Evolutionary conservation across 2,113 vertebrate genomes (phyloP), one percentile per base, ranked within the genome.

Genomic region (Tyto alba): DNA sequence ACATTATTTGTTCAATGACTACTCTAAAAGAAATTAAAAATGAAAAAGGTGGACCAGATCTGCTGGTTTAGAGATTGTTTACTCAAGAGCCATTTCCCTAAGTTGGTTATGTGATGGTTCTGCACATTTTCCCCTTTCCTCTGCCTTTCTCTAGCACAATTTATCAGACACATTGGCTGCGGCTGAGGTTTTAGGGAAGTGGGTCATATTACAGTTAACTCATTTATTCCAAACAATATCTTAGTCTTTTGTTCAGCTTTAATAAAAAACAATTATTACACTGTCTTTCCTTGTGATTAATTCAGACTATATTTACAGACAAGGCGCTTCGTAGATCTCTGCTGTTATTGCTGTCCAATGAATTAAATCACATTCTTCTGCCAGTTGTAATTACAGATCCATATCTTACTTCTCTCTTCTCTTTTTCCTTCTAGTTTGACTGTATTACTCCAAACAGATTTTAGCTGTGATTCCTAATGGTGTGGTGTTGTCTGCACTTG

Each of bases 361-460:
- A 92, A 94, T 88, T 91, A 74, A 91, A 87, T 63, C 50, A 67
- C 0, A 0, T 88, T 81, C 56, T 91, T 92, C 92, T 95, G 72
- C 43, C 67, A 69, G 41, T 74, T 93, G 76, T 88, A 97, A 94
- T 96, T 97, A 90, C 60, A 94, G 83, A 97, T 94, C 47, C 47
- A 4, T 94, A 95, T 94, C 95, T 90, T 91, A n/a, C 66, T 64
- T 82, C 63, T 85, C 27, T 75, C 36, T 77, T 25, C 19, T 56
- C 17, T 69, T 85, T 89, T 95, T 52, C 56, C 22, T 83, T 83
- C 67, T 55, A 40, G 32, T 82, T 83, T 85, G 25, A 50, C 91
- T 77, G 27, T 64, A 56, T 63, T 80, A 77, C 7, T 8, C 45
- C 50, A 66, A 87, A 76, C 8, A 94, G 47, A 74, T 90, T 94